Evolutionary conservation across 2,888 invertebrate genomes (phyloP).

Genomic region (Trissonchulus latispiculum): DNA sequence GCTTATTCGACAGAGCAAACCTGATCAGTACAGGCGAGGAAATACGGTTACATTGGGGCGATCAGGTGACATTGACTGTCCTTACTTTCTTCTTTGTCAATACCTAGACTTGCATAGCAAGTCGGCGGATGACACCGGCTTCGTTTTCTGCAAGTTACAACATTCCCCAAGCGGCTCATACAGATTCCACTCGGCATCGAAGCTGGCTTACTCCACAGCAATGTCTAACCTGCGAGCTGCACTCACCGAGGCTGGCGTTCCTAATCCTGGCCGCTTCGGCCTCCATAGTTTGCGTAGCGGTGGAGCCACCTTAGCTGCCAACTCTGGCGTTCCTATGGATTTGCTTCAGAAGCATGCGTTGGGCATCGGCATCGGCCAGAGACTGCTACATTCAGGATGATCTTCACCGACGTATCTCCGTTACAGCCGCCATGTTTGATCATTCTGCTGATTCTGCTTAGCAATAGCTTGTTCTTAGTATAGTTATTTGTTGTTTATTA

Average conservation of each 20-base stretch:
- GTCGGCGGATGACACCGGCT: background rate
- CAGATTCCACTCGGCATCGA: background rate
- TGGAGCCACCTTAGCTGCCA: background rate
- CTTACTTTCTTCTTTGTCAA: background rate
- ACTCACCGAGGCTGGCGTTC: background rate
- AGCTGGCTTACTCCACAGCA: background rate
- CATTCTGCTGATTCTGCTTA: too few species aligned
- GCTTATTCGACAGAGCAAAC: background rate
- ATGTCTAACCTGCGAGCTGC: background rate
- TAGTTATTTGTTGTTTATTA: too few species aligned
- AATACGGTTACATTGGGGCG: background rate
- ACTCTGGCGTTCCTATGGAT: background rate
- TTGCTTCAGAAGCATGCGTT: background rate
- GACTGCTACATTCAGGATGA: background rate
- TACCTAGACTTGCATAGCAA: background rate
- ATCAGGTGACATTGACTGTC: background rate
- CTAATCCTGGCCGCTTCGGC: background rate
- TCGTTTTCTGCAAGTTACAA: background rate
- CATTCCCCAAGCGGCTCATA: background rate
- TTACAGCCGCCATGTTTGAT: too few species aligned
- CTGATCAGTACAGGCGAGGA: background rate
- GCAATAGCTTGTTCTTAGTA: too few species aligned
- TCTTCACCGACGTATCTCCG: too few species aligned
- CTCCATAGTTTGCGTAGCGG: background rate
- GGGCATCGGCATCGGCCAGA: background rate